Base-by-base conservation (phyloP, 2,797 vertebrate genomes). In the Enteromius trimaculatus region DNA sequence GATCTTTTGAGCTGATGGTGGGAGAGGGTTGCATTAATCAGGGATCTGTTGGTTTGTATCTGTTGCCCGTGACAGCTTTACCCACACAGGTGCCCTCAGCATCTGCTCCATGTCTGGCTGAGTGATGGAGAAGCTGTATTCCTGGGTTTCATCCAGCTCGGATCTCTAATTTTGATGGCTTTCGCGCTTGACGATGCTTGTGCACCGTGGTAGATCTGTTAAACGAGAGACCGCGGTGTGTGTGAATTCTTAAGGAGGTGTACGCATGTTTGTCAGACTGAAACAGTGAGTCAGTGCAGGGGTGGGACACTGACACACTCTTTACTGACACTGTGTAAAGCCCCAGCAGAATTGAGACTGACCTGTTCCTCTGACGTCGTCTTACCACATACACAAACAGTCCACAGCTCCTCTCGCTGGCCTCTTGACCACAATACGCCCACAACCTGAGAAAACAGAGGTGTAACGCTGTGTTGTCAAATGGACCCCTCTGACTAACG, bases 221-320 rank as follows among this genome's bases (percentile, higher is more conserved):
- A 51, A 55, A 62, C 26, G 47, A 62, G 77, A 62, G 53, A 8
- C 7, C 10, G 8, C 6, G 0, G 74, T 55, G 26, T 64, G 81
- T 64, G 60, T 60, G 49, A 19, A 11, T 23, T 64, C 16, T 47
- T 78, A 65, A 72, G 80, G 51, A 47, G 77, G 55, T 14, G 78
- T 64, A 68, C 3, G 39, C 9, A 1, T 65, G 55, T 76, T 77
- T 79, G 64, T 77, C 60, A 82, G 51, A 65, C 31, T 81, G 70
- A 58, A 81, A 81, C 42, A 1, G 72, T 87, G 86, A 88, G 77
- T 86, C 80, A 87, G 85, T 83, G 51, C 53, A 58, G 78, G 84
- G 82, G 80, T 75, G 79, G 86, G 79, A 84, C 83, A 66, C 79
- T 58, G 80, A 84, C 55, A 69, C 60, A 65, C 51, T 53, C 64